Conservation (phyloP, 2,888 invertebrate species). For the Parascotia fuliginaria region DNA sequence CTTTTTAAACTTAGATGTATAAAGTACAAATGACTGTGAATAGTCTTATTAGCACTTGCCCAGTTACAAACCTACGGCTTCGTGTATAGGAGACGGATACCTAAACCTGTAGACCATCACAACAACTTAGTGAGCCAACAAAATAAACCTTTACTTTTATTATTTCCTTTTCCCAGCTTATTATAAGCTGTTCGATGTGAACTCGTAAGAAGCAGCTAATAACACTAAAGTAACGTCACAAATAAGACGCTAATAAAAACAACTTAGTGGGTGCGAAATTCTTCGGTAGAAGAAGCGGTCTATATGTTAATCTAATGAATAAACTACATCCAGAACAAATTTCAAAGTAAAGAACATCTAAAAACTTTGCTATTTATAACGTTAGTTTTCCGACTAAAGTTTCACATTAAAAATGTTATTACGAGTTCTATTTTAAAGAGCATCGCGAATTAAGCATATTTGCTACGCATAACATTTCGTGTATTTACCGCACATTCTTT, state of each 20-base stretch:
- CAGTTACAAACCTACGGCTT: too few relatives aligned
- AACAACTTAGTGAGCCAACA: too few relatives aligned
- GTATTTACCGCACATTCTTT: too few relatives aligned
- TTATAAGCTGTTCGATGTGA: not conserved
- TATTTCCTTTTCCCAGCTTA: not conserved
- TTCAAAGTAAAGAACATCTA: conserved; percentile 1
- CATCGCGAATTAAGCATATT: too few relatives aligned
- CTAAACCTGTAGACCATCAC: too few relatives aligned
- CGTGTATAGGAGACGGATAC: too few relatives aligned
- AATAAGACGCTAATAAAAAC: conserved; percentile 5
- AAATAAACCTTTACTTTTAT: not conserved
- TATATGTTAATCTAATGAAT: conserved; percentile 3
- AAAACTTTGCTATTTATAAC: conserved; percentile 1
- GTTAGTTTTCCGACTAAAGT: not conserved
- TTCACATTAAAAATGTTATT: not conserved
- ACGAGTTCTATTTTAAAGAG: not conserved
- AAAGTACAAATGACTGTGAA: too few relatives aligned
- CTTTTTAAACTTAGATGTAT: too few relatives aligned
- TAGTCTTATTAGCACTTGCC: too few relatives aligned
- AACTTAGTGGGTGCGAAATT: conserved; percentile 2
- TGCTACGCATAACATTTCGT: too few relatives aligned
- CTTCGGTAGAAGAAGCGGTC: conserved; percentile 1
- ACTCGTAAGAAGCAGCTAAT: not conserved
- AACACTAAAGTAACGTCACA: not conserved
- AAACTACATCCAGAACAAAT: not conserved